Base-by-base conservation (phyloP, 2,797 vertebrate genomes). In the Danionella dracula region DNA sequence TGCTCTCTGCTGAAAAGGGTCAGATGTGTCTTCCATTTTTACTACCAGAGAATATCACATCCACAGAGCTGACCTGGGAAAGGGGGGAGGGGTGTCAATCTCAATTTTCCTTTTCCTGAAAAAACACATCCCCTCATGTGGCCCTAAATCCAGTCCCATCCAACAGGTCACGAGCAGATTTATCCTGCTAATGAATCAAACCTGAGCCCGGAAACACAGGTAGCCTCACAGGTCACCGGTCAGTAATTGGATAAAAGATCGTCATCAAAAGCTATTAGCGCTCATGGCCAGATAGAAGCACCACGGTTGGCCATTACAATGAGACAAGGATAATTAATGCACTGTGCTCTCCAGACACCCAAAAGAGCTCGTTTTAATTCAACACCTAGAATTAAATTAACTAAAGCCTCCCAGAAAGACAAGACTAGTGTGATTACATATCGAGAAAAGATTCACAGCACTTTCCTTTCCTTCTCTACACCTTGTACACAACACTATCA, bases 201-300 rank as follows among this genome's bases (percentile, higher is more conserved):
- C 41, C 58, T 55, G 27, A 60, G 50, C 19, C 51, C 2, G n/a
- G 57, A 73, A 68, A 66, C 59, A 59, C 65, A 73, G 67, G 61
- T 68, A 67, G 58, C 54, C 64, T 72, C 56, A 55, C 61, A 61
- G 67, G 71, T 79, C 70, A 81, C 59, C 20, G 13, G 44, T 16
- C 40, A 29, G 19, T 76, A 72, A 78, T 65, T 72, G 69, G 62
- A 71, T 71, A 68, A 77, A 64, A 71, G 62, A 76, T 76, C 72
- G 76, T 76, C 63, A 72, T 74, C 54, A 68, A 48, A 72, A 63
- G 62, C 69, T 64, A 68, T 75, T 66, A 75, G 66, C 66, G 65
- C 66, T 75, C 57, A 70, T 63, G 58, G 41, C 54, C 72, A 49
- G 54, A 72, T 57, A 72, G 53, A 68, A 64, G 63, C 54, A 49